Evolutionary conservation across 2,113 vertebrate species (phyloP), one percentile per base, ranked within the genome.

Genomic region (Xenopus laevis): DNA sequence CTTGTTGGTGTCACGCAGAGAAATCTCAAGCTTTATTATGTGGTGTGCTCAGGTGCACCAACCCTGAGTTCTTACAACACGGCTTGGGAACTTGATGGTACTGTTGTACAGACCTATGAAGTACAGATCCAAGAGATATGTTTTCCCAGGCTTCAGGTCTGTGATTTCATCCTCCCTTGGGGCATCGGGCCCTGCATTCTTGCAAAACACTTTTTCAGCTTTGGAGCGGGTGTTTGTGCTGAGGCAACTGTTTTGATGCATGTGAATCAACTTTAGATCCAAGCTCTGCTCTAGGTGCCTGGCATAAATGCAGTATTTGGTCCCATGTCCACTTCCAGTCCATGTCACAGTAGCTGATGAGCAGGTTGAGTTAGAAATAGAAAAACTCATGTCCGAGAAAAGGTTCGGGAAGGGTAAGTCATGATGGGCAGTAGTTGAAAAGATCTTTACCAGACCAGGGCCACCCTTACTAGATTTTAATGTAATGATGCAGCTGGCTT

Each of bases 51-150:
- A 77, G 9, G 53, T 45, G 17, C 77, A 68, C 50, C 20, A 27
- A 1, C 58, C 70, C 15, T 61, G 61, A 62, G 70, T 68, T 33
- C 61, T 79, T 27, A 78, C 50, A n/a, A 73, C 62, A 23, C 52
- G 70, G 52, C 79, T 78, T 52, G 74, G 79, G 55, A 77, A 79
- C 16, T 73, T 77, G 13, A 78, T 77, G 5, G 79, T 69, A 27
- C 53, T 58, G 8, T 69, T 72, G 17, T 77, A 16, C 0, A 20
- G 74, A n/a, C 74, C 71, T 20, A 64, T 55, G 18, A 78, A 55
- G 52, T 79, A 79, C 55, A 79, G 46, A 10, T 79, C 79, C 10
- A 79, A n/a, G 6, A 72, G 59, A 40, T 79, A 79, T 46, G 70
- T n/a, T 65, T 52, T 64, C 13, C 79, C 79, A 59, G 74, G 65